Conservation (phyloP, 2,888 invertebrate genomes). For the Alloscopus bannaensis region DNA sequence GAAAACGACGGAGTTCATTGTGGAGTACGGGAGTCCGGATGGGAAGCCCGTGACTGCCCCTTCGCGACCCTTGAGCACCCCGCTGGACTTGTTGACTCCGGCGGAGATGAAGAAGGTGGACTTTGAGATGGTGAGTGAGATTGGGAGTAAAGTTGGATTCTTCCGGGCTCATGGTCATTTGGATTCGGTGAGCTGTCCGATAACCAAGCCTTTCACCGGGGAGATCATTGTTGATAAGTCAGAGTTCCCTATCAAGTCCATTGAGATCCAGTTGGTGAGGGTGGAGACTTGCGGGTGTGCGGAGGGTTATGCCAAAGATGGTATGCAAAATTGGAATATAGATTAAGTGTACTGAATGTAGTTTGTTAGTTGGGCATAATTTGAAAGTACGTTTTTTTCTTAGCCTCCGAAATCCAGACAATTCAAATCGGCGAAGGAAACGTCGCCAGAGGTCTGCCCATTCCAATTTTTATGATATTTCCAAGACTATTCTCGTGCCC, state of each 20-base stretch:
- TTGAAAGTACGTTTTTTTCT: too few relatives aligned
- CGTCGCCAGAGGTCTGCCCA: constrained; percentile 85
- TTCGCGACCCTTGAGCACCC: constrained; percentile 9
- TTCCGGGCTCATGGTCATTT: constrained; percentile 77
- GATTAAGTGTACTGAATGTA: too few relatives aligned
- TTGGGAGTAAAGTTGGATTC: constrained; percentile 71
- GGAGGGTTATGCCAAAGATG: constrained; percentile 94
- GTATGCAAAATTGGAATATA: too few relatives aligned
- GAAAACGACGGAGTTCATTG: constrained; percentile 91
- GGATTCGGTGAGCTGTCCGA: constrained; percentile 87
- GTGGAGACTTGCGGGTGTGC: constrained; percentile 97
- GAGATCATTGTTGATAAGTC: constrained; percentile 79
- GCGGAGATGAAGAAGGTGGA: constrained; percentile 71
- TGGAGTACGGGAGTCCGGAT: constrained; percentile 82
- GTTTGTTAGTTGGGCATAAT: too few relatives aligned
- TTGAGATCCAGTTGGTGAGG: constrained; percentile 94
- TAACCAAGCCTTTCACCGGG: constrained; percentile 92
- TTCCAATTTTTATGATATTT: constrained; percentile 97
- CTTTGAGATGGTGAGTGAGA: constrained; percentile 72
- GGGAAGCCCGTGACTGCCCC: constrained; percentile 43
- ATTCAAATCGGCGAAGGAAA: constrained; percentile 98
- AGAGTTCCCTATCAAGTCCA: constrained; percentile 88
- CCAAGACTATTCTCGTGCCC: constrained; percentile 97
- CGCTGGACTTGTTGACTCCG: constrained; percentile 58
- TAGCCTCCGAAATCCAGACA: constrained; percentile 98